A percentile compares a stretch with the other conserved stretches of the same genome.
Evolutionary conservation across 2,113 vertebrate genomes (phyloP).

Genomic region (Nothoprocta pentlandii): DNA sequence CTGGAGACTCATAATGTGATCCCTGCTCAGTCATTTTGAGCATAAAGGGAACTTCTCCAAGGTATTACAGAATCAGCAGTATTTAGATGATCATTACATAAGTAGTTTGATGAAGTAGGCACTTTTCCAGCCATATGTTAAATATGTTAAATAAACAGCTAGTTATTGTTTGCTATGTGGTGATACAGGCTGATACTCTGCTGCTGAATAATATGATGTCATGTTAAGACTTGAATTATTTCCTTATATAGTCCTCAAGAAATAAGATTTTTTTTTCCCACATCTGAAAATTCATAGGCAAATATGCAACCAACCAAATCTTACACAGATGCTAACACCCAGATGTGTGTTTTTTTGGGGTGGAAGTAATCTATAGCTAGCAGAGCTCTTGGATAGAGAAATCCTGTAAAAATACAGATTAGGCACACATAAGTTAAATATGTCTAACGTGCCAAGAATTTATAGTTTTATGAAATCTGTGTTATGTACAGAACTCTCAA

Average conservation of each 20-base stretch:
- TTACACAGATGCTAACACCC: conserved; percentile 43
- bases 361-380: conserved; percentile 35
- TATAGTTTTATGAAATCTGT: conserved; percentile 44
- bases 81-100: neutral
- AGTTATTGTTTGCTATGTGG: neutral
- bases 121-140: neutral
- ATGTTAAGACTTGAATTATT: neutral
- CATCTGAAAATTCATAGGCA: conserved; percentile 41
- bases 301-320: conserved; percentile 39
- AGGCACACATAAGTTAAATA: conserved; percentile 40
- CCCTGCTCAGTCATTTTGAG: neutral
- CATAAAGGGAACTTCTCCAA: neutral
- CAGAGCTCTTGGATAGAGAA: conserved; percentile 45
- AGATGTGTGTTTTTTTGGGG: conserved; percentile 38
- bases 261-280: neutral
- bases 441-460: conserved; percentile 22
- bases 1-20: neutral
- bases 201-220: conserved; percentile 1
- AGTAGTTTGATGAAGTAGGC: neutral
- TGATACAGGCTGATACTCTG: neutral
- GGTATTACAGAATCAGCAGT: neutral
- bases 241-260: conserved; percentile 12
- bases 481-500: neutral
- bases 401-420: conserved; percentile 57
- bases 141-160: conserved; percentile 15